Evolutionary conservation across 2,113 vertebrate genomes (phyloP).

Genomic region (Pseudorectes ferrugineus): DNA sequence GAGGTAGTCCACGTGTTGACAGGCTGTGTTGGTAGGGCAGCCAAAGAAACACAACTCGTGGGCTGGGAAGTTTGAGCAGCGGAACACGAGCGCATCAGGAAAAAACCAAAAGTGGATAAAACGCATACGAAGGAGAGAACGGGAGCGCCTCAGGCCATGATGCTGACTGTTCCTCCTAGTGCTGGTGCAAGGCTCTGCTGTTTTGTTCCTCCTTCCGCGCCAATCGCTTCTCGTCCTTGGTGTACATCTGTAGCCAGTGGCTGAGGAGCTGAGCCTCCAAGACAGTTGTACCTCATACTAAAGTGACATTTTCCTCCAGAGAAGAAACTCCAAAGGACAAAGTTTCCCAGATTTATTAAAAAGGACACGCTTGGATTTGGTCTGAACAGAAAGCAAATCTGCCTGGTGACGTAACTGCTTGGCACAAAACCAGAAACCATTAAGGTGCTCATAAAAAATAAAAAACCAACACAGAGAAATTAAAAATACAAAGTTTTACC

Average conservation of each 20-base stretch:
- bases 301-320: not conserved
- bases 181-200: not conserved
- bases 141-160: rapidly evolving
- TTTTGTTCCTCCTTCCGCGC: not conserved
- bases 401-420: not conserved
- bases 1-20: not conserved
- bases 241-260: not conserved
- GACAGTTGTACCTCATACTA: not conserved
- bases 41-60: not conserved
- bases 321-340: not conserved
- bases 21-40: not conserved
- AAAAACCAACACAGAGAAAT: not conserved
- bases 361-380: rapidly evolving
- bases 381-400: not conserved
- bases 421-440: not conserved
- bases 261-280: not conserved
- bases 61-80: not conserved
- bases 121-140: rapidly evolving
- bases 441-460: not conserved
- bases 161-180: not conserved
- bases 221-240: not conserved
- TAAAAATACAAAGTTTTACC: not conserved
- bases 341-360: not conserved
- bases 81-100: rapidly evolving
- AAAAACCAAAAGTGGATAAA: not conserved